Conservation (phyloP, 2,888 invertebrate genomes). For the Andrena hattorfiana region DNA sequence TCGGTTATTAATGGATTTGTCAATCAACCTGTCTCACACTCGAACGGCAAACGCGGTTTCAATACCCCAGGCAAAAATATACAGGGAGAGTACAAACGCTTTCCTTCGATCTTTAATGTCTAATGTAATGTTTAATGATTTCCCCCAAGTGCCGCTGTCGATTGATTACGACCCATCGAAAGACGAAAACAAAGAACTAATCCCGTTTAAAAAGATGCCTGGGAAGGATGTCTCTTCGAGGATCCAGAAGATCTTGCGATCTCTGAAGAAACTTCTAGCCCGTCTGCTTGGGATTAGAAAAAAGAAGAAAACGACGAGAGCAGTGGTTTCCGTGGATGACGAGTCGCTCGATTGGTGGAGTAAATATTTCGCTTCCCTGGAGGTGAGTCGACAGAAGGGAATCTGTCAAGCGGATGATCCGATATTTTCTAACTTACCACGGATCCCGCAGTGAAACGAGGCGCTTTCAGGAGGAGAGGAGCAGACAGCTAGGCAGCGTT, state of each 20-base stretch:
- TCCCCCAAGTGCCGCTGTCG: slow-evolving; percentile 70
- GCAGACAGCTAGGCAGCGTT: slow-evolving; percentile 64
- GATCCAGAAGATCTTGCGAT: slow-evolving; percentile 53
- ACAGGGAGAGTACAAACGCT: not conserved
- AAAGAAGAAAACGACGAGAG: slow-evolving; percentile 10
- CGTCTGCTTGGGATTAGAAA: not conserved
- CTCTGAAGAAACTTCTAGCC: slow-evolving; percentile 60
- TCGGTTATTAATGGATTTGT: slow-evolving; percentile 10
- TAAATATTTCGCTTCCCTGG: slow-evolving; percentile 86
- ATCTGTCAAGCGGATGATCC: slow-evolving; percentile 7
- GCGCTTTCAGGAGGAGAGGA: slow-evolving; percentile 75
- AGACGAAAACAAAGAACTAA: slow-evolving; percentile 76
- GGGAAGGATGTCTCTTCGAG: slow-evolving; percentile 55
- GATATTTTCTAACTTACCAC: not conserved
- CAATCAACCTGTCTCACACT: not conserved
- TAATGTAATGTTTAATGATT: no score
- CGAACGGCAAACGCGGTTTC: not conserved
- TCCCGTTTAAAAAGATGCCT: slow-evolving; percentile 73
- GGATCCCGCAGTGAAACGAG: not conserved
- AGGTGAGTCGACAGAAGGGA: slow-evolving; percentile 70
- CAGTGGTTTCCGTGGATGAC: slow-evolving; percentile 71
- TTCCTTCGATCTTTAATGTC: not conserved
- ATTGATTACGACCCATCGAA: slow-evolving; percentile 71
- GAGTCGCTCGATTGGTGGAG: slow-evolving; percentile 87
- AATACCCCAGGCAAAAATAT: not conserved